Base-by-base conservation (phyloP, 2,888 invertebrate species). In the Noctua pronuba region DNA sequence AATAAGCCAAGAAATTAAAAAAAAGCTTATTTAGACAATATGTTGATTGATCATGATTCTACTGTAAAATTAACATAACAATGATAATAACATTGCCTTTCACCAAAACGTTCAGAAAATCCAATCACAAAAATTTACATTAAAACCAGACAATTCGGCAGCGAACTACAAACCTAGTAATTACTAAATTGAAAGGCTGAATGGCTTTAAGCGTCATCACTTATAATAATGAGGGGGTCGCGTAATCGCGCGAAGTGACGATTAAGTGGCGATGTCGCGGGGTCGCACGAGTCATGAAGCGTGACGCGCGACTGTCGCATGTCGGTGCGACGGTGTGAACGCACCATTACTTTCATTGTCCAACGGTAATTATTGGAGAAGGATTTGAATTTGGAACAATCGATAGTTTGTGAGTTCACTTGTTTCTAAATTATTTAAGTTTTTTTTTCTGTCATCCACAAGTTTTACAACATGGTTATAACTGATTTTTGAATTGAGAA, bases 101-200 rank as follows among this genome's bases (percentile, higher is more conserved):
- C 13, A 49, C 31, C 24, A 13, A 41, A 46, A 52, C 64, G 7
- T 44, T 38, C 28, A 65, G 13, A 73, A 60, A 76, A 77, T 79
- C 85, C 83, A 87, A 86, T 88, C 85, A 88, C 74, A 86, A 84
- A 87, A 91, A 91, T 91, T 89, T 88, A 88, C 90, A 92, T 91
- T 90, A 92, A 90, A 91, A 87, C 88, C 77, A 75, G 79, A 87
- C 89, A 88, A 87, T 81, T 88, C 76, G 58, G 72, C 62, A 77
- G 90, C 77, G 88, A 88, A 88, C 91, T 89, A 90, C 94, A 92
- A 90, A 94, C 91, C 92, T 93, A 94, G 96, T 95, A 96, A 96
- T 96, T 96, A 96, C 95, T 93, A 95, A 95, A 96, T 96, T 96
- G 96, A 96, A 96, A 94, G 95, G 93, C 90, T 93, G 93, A 94